Evolutionary conservation across 1,140 invertebrate species (phyloP), one percentile per base, ranked within the genome.

Genomic region (Riptortus pedestris): DNA sequence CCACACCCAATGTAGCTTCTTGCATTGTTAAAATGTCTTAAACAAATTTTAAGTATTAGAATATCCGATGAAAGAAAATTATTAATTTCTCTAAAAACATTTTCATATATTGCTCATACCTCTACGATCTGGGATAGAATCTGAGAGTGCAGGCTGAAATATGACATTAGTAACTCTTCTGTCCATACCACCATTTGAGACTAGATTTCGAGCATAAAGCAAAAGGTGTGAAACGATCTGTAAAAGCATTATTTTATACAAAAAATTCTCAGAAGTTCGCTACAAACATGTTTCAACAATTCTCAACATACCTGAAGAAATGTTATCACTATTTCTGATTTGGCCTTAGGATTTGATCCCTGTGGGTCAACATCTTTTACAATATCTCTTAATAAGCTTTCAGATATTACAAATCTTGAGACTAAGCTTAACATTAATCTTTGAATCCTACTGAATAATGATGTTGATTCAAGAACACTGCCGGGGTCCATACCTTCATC

Each of bases 371-470:
- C 60, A 48, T 67, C 62, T 27, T 60, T 66, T 18, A 58, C 62
- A 43, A 69, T 52, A 22, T 68, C 68, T 59, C 65, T 67, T 2
- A 69, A 33, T 11, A 65, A 20, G 31, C 66, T 62, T 51, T 70
- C 68, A 18, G 67, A 65, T 55, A 67, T 61, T n/a, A 67, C 73
- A 71, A 90, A 91, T 65, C 85, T 81, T 11, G 83, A 80, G 27
- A 91, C 77, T 18, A 91, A 74, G 0, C 81, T 79, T 20, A 90
- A 72, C 79, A 90, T 85, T 18, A 90, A 74, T 66, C 81, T 81
- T 67, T 85, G 84, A 22, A 87, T 69, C 0, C 83, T 74, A 67
- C 80, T 81, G 0, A 85, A 75, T 70, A 82, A 78, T 0, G 77
- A 77, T 12, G 79, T 75, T 20, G 80, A 72, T 69, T 83, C 81